Evolutionary conservation across 2,113 vertebrate species (phyloP).

Genomic region (Pteruthius melanotis): DNA sequence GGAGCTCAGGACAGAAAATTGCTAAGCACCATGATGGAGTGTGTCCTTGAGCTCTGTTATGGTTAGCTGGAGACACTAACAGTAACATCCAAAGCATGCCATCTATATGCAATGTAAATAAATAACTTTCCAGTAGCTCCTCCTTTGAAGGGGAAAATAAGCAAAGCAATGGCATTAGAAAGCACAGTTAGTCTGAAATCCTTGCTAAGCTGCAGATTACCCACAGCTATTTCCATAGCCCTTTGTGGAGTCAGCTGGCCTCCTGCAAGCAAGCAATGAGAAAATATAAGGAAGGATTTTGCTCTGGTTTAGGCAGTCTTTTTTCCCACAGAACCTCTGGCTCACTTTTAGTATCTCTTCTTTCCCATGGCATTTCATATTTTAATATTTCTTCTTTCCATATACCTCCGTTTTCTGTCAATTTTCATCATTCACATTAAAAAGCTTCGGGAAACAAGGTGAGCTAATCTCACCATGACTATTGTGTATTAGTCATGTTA

Average conservation of each 20-base stretch:
- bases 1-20: neutral
- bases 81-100: neutral
- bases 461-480: neutral
- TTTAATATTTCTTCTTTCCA: neutral
- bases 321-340: neutral
- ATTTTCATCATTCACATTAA: neutral
- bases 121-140: neutral
- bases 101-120: neutral
- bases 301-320: neutral
- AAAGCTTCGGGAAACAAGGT: neutral
- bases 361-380: neutral
- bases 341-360: neutral
- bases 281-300: neutral
- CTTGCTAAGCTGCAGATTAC: neutral
- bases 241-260: neutral
- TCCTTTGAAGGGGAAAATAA: neutral
- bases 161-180: neutral
- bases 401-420: neutral
- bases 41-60: neutral
- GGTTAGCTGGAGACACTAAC: neutral
- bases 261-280: neutral
- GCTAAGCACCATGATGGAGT: neutral
- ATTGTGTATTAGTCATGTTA: rapidly evolving
- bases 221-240: neutral
- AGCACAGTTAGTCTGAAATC: neutral